Conservation (phyloP, 2,888 invertebrate species). For the Acleris sparsana region DNA sequence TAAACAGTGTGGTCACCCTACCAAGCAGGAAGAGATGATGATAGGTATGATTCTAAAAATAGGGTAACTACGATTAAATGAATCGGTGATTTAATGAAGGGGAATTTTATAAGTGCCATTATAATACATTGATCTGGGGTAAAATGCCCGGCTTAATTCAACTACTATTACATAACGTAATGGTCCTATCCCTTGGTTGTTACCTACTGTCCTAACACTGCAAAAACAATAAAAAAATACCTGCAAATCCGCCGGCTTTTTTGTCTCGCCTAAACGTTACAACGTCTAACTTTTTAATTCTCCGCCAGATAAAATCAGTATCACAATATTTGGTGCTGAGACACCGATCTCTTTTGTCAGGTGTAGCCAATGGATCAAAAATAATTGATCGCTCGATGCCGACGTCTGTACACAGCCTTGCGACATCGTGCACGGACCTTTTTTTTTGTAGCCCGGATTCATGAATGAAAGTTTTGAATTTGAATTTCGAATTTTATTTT, state of each 20-base stretch:
- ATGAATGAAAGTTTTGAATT: conserved; percentile 16
- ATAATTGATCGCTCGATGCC: conserved; percentile 72
- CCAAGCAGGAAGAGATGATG: no score
- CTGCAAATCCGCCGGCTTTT: conserved; percentile 1
- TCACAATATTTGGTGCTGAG: conserved; percentile 75
- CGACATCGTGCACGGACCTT: conserved; percentile 19
- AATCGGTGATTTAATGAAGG: no score
- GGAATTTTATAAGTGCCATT: no score
- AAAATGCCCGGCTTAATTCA: no score
- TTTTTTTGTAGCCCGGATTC: conserved; percentile 19
- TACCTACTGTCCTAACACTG: no score
- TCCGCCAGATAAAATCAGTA: conserved; percentile 69
- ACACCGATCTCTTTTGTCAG: conserved; percentile 55
- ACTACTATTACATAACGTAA: no score
- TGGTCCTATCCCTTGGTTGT: no score
- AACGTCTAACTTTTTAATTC: conserved; percentile 37
- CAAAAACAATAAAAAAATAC: no score
- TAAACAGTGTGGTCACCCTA: no score
- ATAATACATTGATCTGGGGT: no score
- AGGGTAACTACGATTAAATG: no score
- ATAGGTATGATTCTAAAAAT: no score
- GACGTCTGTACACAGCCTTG: conserved; percentile 50
- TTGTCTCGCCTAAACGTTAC: conserved; percentile 1
- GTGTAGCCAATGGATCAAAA: conserved; percentile 73
- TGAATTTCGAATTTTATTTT: conserved; percentile 1